phyloP scores from a whole-genome alignment of 2,888 invertebrate genomes.

The Pammene aurita region DNA sequence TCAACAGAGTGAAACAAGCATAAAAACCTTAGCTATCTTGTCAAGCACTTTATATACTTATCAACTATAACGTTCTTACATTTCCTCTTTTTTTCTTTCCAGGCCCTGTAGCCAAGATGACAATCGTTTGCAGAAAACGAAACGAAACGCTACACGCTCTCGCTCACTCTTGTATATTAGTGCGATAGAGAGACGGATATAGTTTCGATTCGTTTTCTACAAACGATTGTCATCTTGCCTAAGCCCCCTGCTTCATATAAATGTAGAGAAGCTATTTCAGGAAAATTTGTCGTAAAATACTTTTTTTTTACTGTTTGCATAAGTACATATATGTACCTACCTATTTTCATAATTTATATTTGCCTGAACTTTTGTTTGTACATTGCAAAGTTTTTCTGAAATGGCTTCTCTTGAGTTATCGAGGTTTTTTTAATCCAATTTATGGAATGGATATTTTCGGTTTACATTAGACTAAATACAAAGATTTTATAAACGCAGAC shows the following conservation, averaged over 20 bases:
- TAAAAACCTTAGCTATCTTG: slow-evolving; percentile 35
- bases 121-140: too few relatives aligned
- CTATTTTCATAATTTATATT: too few relatives aligned
- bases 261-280: slow-evolving; percentile 17
- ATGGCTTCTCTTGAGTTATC: background rate
- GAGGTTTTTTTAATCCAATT: too few relatives aligned
- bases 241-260: slow-evolving; percentile 1
- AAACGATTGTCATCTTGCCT: too few relatives aligned
- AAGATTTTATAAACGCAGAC: background rate
- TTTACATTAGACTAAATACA: background rate
- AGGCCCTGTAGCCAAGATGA: too few relatives aligned
- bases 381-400: background rate
- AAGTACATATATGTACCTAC: too few relatives aligned
- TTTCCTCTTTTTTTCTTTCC: slow-evolving; percentile 11
- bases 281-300: background rate
- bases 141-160: too few relatives aligned
- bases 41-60: slow-evolving; percentile 42
- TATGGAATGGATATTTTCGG: too few relatives aligned
- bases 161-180: too few relatives aligned
- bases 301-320: background rate
- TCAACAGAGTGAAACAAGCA: slow-evolving; percentile 33
- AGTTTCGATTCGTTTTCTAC: too few relatives aligned
- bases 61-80: slow-evolving; percentile 31
- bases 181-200: too few relatives aligned
- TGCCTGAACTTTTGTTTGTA: too few relatives aligned